A percentile compares a stretch with the other conserved stretches of the same genome.
Conservation (phyloP, 2,797 vertebrate genomes). For the Enteromius afrohamiltoni region DNA sequence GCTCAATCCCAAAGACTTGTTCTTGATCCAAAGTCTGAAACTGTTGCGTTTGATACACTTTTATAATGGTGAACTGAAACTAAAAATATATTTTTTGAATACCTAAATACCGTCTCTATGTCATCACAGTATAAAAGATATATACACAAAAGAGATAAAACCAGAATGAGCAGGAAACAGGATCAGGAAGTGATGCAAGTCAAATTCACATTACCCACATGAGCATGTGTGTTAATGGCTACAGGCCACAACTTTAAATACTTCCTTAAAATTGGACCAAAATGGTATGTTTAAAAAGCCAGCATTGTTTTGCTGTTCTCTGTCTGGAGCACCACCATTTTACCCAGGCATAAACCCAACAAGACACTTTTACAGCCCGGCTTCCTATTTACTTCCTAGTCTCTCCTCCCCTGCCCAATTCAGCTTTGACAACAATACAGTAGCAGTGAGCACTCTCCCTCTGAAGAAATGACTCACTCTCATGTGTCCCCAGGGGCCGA, state of each 20-base stretch:
- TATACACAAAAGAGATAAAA: neutral
- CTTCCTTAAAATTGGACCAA: neutral
- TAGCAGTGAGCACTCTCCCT: constrained; percentile 8
- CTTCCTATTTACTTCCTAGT: constrained; percentile 28
- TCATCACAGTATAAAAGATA: neutral
- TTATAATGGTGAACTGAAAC: neutral
- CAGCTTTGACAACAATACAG: constrained; percentile 22
- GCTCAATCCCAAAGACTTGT: neutral
- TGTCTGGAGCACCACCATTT: neutral
- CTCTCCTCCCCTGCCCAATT: constrained; percentile 25
- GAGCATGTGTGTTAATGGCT: neutral
- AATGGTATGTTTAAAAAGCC: neutral
- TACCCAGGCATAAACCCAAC: neutral
- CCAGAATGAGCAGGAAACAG: neutral
- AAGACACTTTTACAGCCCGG: neutral
- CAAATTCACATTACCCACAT: neutral
- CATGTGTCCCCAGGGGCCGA: constrained; percentile 19
- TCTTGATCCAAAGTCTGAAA: neutral
- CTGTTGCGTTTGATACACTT: neutral
- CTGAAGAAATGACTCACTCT: constrained; percentile 40
- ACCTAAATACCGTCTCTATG: neutral
- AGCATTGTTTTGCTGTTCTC: neutral
- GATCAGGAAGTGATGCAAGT: neutral
- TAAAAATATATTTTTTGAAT: neutral
- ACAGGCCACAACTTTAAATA: neutral